Base-by-base conservation (phyloP, 2,113 vertebrate genomes). In the Larimichthys polyactis region DNA sequence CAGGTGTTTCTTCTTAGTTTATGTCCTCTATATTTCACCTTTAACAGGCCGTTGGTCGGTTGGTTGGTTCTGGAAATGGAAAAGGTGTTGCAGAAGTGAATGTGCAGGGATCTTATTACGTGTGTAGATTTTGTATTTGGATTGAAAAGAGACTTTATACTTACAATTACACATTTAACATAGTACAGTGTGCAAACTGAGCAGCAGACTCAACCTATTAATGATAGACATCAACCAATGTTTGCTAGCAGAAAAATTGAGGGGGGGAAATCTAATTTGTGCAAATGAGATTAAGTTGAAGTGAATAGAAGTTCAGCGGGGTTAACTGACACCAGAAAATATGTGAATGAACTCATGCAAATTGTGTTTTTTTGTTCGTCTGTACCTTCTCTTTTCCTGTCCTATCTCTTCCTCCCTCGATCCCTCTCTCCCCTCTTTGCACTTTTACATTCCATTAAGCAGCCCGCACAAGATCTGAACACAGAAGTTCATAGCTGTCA, bases 401-500 rank as follows among this genome's bases (percentile, higher is more conserved):
- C 48, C 57, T 70, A 40, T 73, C 65, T 70, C 27, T 11, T 14
- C 40, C 17, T 71, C 77, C 40, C 27, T 72, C 67, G 46, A 58
- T 72, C 73, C 49, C 51, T 66, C 75, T 79, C 73, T 77, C 24
- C 46, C 63, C 58, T 57, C 44, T 44, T 82, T 71, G 63, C 83
- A 67, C 40, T 64, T 67, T 79, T 77, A 48, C 77, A 49, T 58
- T 78, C 59, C 51, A 86, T 87, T 89, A 83, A 75, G 55, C 76
- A 40, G 75, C 58, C 68, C 54, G 75, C 36, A 14, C 51, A 64
- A 60, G 69, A 88, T 91, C 66, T 83, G 40, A 91, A 83, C 69
- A 55, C 58, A 16, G 64, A 78, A 79, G 82, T 88, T 89, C 82
- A 67, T 29, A 81, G 83, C 90, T 89, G 87, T 91, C 93, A 85